Evolutionary conservation across 2,113 vertebrate species (phyloP).

Genomic region (Thamnophis sirtalis): DNA sequence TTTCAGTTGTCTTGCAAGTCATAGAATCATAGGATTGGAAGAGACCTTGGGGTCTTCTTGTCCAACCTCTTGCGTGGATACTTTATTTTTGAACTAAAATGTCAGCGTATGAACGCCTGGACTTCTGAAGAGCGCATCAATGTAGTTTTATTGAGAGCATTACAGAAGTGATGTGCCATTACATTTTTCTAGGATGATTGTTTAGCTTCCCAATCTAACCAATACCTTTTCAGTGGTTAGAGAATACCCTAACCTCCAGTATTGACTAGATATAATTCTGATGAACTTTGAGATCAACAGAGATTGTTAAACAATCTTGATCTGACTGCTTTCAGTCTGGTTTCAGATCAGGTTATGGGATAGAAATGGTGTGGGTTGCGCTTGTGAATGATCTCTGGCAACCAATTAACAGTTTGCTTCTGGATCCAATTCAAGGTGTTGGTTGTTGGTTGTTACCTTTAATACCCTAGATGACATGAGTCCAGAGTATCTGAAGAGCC

Average conservation of each 20-base stretch:
- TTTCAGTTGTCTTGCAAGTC: neutral
- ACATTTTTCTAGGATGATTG: neutral
- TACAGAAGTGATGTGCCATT: neutral
- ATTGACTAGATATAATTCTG: neutral
- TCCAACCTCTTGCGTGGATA: too few species aligned
- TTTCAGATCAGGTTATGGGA: too few species aligned
- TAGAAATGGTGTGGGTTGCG: too few species aligned
- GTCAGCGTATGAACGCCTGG: neutral
- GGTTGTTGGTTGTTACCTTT: too few species aligned
- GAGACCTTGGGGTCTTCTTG: too few species aligned
- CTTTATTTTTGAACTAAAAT: neutral
- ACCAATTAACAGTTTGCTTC: too few species aligned
- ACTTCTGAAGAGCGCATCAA: neutral
- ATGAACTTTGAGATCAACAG: neutral
- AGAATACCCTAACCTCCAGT: neutral
- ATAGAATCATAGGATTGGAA: neutral
- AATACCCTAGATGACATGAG: too few species aligned
- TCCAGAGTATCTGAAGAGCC: too few species aligned
- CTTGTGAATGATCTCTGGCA: too few species aligned
- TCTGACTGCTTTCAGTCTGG: too few species aligned
- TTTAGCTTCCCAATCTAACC: neutral
- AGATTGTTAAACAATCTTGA: neutral
- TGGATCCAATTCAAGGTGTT: too few species aligned
- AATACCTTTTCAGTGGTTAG: neutral
- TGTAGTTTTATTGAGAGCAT: neutral